Conservation (phyloP, 2,888 invertebrate genomes). For the Parasteatoda lunata region DNA sequence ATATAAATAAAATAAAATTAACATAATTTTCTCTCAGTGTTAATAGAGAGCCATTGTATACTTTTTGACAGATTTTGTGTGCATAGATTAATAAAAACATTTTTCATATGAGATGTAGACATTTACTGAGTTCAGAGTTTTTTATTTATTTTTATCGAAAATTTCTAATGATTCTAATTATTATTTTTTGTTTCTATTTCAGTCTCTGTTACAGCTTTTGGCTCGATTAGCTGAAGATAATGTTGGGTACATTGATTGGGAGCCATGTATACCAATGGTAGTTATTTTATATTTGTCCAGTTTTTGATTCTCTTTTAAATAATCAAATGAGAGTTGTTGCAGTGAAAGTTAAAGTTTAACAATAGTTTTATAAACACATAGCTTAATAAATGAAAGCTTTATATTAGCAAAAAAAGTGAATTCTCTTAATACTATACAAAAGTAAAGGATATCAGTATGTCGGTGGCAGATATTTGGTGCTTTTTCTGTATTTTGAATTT, state of each 20-base stretch:
- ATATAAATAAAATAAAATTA: background rate
- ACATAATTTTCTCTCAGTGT: background rate
- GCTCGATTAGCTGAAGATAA: slow-evolving; percentile 83
- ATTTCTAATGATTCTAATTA: background rate
- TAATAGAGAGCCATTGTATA: background rate
- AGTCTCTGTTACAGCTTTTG: slow-evolving; percentile 84
- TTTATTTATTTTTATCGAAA: background rate
- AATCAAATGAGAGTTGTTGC: too few relatives aligned
- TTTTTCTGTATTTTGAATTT: too few relatives aligned
- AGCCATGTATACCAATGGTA: slow-evolving; percentile 82
- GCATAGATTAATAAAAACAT: too few relatives aligned
- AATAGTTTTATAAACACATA: too few relatives aligned
- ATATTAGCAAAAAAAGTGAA: too few relatives aligned
- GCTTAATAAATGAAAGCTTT: too few relatives aligned
- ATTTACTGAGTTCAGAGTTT: background rate
- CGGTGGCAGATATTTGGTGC: too few relatives aligned
- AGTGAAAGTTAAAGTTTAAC: too few relatives aligned
- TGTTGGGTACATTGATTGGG: slow-evolving; percentile 91
- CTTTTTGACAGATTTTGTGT: background rate
- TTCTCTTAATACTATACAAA: too few relatives aligned
- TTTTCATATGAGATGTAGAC: background rate
- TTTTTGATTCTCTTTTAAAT: background rate
- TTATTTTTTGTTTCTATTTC: slow-evolving; percentile 72
- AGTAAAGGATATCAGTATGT: too few relatives aligned
- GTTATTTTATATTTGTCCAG: slow-evolving; percentile 7